Evolutionary conservation across 2,797 vertebrate species (phyloP), one percentile per base, ranked within the genome.

Genomic region (Remorina albescens): DNA sequence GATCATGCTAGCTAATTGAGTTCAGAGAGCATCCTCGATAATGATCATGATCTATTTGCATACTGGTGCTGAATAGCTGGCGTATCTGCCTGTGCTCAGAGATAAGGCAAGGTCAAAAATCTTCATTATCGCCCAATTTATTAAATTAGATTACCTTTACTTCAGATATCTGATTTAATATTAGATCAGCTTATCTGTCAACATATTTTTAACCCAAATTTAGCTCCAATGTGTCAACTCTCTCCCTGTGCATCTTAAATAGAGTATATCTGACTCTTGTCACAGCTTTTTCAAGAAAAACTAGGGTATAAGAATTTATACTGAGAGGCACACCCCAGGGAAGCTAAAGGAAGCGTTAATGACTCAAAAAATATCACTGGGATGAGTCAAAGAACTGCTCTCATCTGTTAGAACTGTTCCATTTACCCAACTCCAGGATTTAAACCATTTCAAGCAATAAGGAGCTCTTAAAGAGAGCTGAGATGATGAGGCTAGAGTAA

Each of bases 1-100:
- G 79, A 93, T 94, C 92, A 91, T 87, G 86, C 85, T 91, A 88
- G 92, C 91, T 94, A 94, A 95, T 93, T 93, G 91, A 93, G 92
- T 93, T 94, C 92, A 92, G 84, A 76, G 91, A 93, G 90, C 93
- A 86, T 88, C 54, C 25, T 51, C 4, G 90, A 93, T 94, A 92
- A 91, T 82, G 82, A 94, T 92, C 89, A 12, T 23, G 34, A 85
- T 67, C 75, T 78, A 93, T 94, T 92, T 92, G 89, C 91, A 93
- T 90, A 82, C 76, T 74, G 55, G 73, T 83, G 66, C 71, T 50
- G 75, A 90, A 87, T 82, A 90, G 89, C 86, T 76, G 84, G 51
- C n/a, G 3, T 60, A 84, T 84, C 86, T 57, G 84, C 69, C 82
- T 84, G 78, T 6, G 65, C 78, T 77, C 47, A n/a, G 68, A 88